Base-by-base conservation (phyloP, 2,113 vertebrate genomes). In the Bos javanicus region DNA sequence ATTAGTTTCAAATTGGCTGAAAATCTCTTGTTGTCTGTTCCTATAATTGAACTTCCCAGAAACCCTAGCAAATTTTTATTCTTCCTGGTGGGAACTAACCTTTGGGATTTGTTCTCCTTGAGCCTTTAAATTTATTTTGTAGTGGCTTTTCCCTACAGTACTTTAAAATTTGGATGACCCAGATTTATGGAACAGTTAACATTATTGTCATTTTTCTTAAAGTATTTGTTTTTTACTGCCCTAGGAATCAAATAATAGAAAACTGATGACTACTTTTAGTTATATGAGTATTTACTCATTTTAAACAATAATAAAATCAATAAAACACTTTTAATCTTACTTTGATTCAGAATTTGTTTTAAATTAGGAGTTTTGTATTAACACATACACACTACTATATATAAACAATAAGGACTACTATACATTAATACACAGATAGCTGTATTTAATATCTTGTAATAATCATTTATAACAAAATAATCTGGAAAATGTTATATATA, bases 21-120 rank as follows among this genome's bases (percentile, higher is more conserved):
- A 98, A 97, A 94, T 23, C 50, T 98, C 92, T 96, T 94, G 90
- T 92, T 98, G 94, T 97, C 67, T 98, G 39, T 96, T 97, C 19
- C 43, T 95, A 94, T 98, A 98, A 98, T 96, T 97, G 97, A 98
- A 98, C 85, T 96, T 98, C 82, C 96, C 87, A 96, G 93, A 98
- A 96, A 33, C 36, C n/a, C 86, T 28, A 25, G 46, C 64, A 78
- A 67, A 71, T 78, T 94, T 96, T 97, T 94, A 90, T 93, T 97
- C 54, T 84, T 90, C 23, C 60, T 96, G n/a, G 54, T 92, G 59
- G 60, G 78, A 91, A 74, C 60, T 50, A 88, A 91, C 87, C 81
- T 78, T 91, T 95, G 95, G 94, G 87, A 97, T 97, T 97, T 96
- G 39, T 36, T 98, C 83, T 93, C 87, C 56, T 95, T 92, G 85